Evolutionary conservation across 2,888 invertebrate genomes (phyloP), one percentile per base, ranked within the genome.

Genomic region (Timandra comae): DNA sequence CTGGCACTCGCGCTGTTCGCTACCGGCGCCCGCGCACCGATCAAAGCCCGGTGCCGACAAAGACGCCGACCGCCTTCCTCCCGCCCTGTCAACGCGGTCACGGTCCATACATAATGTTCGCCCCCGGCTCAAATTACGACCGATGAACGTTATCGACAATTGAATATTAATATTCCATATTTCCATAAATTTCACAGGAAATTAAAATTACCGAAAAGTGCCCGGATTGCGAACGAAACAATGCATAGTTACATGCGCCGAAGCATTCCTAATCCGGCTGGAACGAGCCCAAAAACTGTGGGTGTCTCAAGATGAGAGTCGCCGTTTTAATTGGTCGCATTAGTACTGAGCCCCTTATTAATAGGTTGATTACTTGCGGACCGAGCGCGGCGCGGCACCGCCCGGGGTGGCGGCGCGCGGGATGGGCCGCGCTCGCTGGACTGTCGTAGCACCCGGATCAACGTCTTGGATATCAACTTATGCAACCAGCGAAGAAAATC

Each of bases 301-400:
- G 55, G 70, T 66, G 76, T 80, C 81, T 82, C 70, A 78, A 82
- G 81, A 77, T 55, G 63, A 63, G 60, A 76, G 76, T 71, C 76
- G 66, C 74, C 71, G 61, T 79, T 84, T 82, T 85, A 85, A 84
- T 84, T 84, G 76, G 78, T 66, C 67, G 84, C 55, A 81, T 85
- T 84, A 82, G 63, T 63, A 66, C 62, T 75, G 67, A 85, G 69
- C 85, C 67, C 70, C 69, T 72, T 84, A 85, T 84, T 81, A 85
- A 85, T 85, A 79, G 84, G 79, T 77, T 77, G 84, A 81, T 85
- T 84, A 81, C 69, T 74, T 70, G 76, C 70, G 76, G 79, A 69
- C 66, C 68, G 65, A 37, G 39, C 42, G 47, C 54, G 52, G 46
- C 32, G 43, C 35, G 42, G 30, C 29, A 22, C 36, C 26, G 34